Evolutionary conservation across 2,113 vertebrate genomes (phyloP), one percentile per base, ranked within the genome.

Genomic region (Ameiurus melas): DNA sequence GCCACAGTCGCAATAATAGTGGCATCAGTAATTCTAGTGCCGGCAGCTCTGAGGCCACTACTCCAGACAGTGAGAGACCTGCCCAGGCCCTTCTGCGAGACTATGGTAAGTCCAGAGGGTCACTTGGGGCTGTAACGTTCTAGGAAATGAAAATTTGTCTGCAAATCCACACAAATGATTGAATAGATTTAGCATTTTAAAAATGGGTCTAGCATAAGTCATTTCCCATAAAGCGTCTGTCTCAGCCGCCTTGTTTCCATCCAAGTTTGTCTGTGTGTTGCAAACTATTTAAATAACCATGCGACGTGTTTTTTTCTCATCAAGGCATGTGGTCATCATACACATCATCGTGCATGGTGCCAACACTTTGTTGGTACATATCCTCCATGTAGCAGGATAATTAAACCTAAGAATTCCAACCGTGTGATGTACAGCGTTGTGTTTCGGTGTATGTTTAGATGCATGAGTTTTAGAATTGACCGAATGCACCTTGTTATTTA

Each of bases 1-100:
- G 96, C 92, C 97, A 97, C 91, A 97, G 96, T 88, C 96, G 97
- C 36, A 98, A 96, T 5, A 97, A 97, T 91, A 97, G 97, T 83
- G 96, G 96, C 87, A 96, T 97, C 90, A 97, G 97, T 93, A 96
- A 95, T 20, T 94, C 96, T 6, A 98, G 97, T 0, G 96, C 96
- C 5, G 96, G 96, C 93, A 97, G 97, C 86, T 96, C 94, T 0
- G 97, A 98, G 68, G 95, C 96, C 81, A 96, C 96, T 0, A 97
- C 97, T 0, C 97, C 97, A 0, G 97, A 98, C 25, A 97, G 97
- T 0, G 97, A 98, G 86, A 94, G 97, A 60, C 96, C 97, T 8
- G 96, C 97, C 2, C 97, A 97, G 3, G 97, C 96, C 66, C 95
- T 98, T 8, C 92, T 98, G 30, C 93, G 97, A 88, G 97, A 98